Evolutionary conservation across 1,140 invertebrate species (phyloP).

Genomic region (Heliconius nattereri): DNA sequence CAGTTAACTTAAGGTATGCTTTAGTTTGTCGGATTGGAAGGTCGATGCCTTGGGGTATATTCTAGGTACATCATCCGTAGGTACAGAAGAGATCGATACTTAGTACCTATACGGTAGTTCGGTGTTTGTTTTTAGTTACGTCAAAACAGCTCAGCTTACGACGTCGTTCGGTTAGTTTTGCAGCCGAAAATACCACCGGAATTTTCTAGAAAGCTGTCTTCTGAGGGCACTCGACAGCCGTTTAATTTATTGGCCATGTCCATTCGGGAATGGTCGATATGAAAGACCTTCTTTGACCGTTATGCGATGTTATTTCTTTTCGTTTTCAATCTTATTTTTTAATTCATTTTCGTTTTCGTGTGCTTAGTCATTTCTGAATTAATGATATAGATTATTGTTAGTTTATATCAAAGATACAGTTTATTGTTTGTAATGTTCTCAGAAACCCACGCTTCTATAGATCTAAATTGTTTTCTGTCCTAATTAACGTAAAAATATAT

Average conservation of each 20-base stretch:
- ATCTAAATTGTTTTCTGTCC: not conserved
- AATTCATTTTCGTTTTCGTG: not conserved
- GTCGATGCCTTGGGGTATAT: constrained; percentile 66
- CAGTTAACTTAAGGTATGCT: constrained; percentile 43
- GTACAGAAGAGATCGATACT: constrained; percentile 71
- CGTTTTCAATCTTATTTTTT: not conserved
- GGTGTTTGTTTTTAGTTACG: constrained; percentile 64
- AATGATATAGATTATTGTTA: not conserved
- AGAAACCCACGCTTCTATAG: not conserved
- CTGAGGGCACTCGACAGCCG: constrained; percentile 30
- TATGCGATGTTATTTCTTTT: constrained; percentile 8
- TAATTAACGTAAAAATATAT: not conserved
- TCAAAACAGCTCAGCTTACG: constrained; percentile 50
- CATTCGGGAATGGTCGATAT: constrained; percentile 24
- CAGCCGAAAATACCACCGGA: constrained; percentile 41
- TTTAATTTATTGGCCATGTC: constrained; percentile 35
- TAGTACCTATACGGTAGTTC: constrained; percentile 55
- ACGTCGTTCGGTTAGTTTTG: constrained; percentile 34
- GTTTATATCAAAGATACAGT: not conserved
- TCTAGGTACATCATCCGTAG: constrained; percentile 74
- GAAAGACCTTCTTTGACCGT: constrained; percentile 23
- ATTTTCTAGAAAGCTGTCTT: constrained; percentile 40
- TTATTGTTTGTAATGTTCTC: not conserved
- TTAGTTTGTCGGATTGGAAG: constrained; percentile 43
- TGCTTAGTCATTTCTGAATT: not conserved